Evolutionary conservation across 2,888 invertebrate species (phyloP).

Genomic region (Subacronicta megacephala): DNA sequence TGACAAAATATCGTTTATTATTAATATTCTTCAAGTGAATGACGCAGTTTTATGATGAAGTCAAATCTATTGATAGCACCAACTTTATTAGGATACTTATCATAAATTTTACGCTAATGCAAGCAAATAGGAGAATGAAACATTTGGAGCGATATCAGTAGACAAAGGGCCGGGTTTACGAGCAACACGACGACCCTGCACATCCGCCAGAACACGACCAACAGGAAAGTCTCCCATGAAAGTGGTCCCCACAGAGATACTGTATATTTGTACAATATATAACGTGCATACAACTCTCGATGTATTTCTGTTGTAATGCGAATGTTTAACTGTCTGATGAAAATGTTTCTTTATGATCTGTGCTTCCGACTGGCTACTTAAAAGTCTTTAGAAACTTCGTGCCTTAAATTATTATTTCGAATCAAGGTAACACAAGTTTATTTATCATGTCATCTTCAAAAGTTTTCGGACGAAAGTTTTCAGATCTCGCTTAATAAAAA

Average conservation of each 20-base stretch:
- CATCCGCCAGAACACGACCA: slow-evolving; percentile 43
- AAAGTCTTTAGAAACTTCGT: too few relatives aligned
- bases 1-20: slow-evolving; percentile 36
- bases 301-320: slow-evolving; percentile 3
- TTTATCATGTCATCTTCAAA: neutral
- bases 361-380: neutral
- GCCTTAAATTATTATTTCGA: too few relatives aligned
- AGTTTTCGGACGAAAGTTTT: neutral
- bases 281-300: slow-evolving; percentile 8
- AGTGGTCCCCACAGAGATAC: slow-evolving; percentile 28
- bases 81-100: slow-evolving; percentile 61
- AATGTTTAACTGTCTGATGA: too few relatives aligned
- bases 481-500: neutral
- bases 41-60: slow-evolving; percentile 48
- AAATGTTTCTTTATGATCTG: neutral
- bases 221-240: slow-evolving; percentile 44
- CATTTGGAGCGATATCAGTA: slow-evolving; percentile 56
- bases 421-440: neutral
- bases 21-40: slow-evolving; percentile 54
- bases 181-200: slow-evolving; percentile 21
- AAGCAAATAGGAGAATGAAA: slow-evolving; percentile 57
- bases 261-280: slow-evolving; percentile 7
- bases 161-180: slow-evolving; percentile 59
- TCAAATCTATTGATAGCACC: slow-evolving; percentile 55
- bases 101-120: slow-evolving; percentile 66